Evolutionary conservation across 2,797 vertebrate species (phyloP), one percentile per base, ranked within the genome.

Genomic region (Lepilemur ruficaudatus): DNA sequence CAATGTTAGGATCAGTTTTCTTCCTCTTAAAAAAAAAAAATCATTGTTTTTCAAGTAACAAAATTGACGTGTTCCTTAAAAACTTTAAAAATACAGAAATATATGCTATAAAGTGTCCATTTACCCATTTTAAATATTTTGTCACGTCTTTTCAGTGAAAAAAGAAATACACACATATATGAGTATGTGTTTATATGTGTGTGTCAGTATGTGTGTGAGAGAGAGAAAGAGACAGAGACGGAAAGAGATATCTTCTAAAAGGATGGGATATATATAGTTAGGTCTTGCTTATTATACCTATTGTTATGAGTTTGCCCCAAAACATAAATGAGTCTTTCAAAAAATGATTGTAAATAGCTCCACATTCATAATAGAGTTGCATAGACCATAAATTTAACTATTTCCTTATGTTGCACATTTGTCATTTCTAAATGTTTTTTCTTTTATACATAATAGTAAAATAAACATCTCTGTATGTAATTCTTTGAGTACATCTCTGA

Each of bases 251-350:
- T 63, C 59, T 75, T 92, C 81, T 67, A 18, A 89, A 86, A 94
- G 35, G 50, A 80, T 79, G 50, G 76, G 90, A 88, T 88, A 65
- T 23, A 46, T 78, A 83, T 17, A 85, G 30, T 78, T 83, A 32
- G 22, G 61, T 87, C 41, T 43, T 70, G 11, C 5, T 82, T 85
- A 50, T 78, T 90, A 90, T 46, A 67, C 18, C 70, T 81, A 63
- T 76, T 57, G 85, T 38, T 67, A 50, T 57, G 41, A 81, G 6
- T 65, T 57, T 78, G 89, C 61, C 30, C 43, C 28, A 22, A 61
- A 84, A n/a, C 43, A 75, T 20, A 76, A 89, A 91, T 79, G 70
- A 95, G 18, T 79, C n/a, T 91, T 96, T 89, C 52, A 87, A 83
- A 91, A 70, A 28, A 65, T 72, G 46, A 41, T 85, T 93, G 65